Conservation (phyloP, 1,140 invertebrate species). For the Wasmannia auropunctata region DNA sequence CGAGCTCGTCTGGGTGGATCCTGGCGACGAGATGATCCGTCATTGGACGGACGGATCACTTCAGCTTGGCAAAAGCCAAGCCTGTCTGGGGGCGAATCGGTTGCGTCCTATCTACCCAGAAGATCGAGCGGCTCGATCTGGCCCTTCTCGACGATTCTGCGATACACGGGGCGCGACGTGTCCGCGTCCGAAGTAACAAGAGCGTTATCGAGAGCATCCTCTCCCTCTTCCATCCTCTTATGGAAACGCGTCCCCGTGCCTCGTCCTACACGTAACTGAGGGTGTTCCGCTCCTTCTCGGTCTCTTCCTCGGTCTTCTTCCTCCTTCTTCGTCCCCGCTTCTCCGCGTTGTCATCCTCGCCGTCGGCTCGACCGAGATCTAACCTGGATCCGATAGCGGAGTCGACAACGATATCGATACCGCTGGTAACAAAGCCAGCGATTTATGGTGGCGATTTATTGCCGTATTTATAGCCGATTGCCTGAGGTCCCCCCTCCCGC, state of each 20-base stretch:
- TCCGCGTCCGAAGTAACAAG: conserved; percentile 71
- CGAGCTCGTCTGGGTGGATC: conserved; percentile 7
- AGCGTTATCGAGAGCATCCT: conserved; percentile 77
- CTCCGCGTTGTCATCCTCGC: conserved; percentile 30
- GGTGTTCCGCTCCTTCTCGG: conserved; percentile 57
- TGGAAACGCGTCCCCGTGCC: conserved; percentile 76
- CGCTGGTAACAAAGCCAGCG: conserved; percentile 71
- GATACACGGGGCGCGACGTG: conserved; percentile 72
- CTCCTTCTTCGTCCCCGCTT: conserved; percentile 35
- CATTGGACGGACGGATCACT: conserved; percentile 34
- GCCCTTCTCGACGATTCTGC: conserved; percentile 59
- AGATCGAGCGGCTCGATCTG: conserved; percentile 70
- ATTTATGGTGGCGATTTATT: conserved; percentile 74
- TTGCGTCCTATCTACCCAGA: conserved; percentile 67
- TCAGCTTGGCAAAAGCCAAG: conserved; percentile 43
- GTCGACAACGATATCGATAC: conserved; percentile 72
- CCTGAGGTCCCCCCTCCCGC: not conserved
- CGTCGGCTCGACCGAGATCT: conserved; percentile 59
- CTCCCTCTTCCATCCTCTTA: conserved; percentile 66
- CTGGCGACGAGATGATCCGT: conserved; percentile 45
- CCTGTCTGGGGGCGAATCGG: conserved; percentile 63
- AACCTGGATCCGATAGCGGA: conserved; percentile 65
- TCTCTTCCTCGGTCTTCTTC: too few species aligned
- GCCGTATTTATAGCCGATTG: conserved; percentile 66
- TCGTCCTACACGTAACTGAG: conserved; percentile 70